Evolutionary conservation across 2,113 vertebrate genomes (phyloP).

Genomic region (Petrocephalus zakoni): DNA sequence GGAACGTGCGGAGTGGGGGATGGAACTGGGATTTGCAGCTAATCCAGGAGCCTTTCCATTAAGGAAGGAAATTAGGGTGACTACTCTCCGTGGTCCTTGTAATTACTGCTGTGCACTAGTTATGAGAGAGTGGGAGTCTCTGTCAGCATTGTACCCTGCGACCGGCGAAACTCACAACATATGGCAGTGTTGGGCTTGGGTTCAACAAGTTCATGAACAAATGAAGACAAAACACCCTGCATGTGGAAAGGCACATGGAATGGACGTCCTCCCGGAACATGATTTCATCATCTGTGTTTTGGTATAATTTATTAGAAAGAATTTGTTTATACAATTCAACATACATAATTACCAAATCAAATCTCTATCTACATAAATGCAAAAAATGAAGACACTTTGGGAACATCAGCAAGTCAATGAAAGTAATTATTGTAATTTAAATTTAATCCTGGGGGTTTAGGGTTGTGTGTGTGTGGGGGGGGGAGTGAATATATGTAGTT

Average conservation of each 20-base stretch:
- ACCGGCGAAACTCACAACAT: background rate
- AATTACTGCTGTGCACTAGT: constrained; percentile 4
- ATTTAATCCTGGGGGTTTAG: background rate
- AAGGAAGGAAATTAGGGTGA: constrained; percentile 3
- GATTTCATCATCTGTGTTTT: background rate
- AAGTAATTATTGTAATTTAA: background rate
- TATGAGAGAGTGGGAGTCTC: background rate
- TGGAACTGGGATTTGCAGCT: constrained; percentile 5
- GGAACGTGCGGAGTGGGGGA: background rate
- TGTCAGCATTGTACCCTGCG: background rate
- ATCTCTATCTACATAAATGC: background rate
- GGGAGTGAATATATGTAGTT: background rate
- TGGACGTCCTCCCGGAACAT: background rate
- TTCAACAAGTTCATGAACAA: background rate
- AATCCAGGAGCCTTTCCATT: constrained; percentile 17
- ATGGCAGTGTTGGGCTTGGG: background rate
- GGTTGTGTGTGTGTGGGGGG: too few species aligned
- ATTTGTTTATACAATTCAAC: background rate
- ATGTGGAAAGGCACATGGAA: background rate
- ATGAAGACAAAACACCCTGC: background rate
- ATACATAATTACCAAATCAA: background rate
- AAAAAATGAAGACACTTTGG: background rate
- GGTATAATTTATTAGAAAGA: background rate
- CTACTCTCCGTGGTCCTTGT: background rate
- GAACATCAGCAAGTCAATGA: background rate